A percentile compares a stretch with the other conserved stretches of the same genome.
These are phyloP conservation scores for Glandiceps talaboti DNA, from an alignment of 53 echinoderm and acorn worm species.

Conservation along the genomic window DNA sequence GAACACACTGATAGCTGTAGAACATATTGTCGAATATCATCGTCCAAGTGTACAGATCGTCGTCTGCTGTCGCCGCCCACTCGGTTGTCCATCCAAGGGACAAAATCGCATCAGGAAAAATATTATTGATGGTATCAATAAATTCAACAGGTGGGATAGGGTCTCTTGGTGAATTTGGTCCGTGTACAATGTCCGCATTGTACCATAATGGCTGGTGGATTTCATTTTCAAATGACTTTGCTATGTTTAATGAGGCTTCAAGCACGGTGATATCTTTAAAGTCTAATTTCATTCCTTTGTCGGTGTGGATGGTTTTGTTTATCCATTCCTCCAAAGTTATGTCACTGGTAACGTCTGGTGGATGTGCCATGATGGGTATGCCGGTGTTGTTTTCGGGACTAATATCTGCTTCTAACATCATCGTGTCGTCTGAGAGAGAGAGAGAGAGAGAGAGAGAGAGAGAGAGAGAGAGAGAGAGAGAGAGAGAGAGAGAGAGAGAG, in stretches of 20 bases:
- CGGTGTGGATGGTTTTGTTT: constrained; percentile 17
- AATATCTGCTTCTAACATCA: constrained; percentile 71
- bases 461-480: no score
- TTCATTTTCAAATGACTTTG: constrained; percentile 21
- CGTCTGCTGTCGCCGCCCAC: constrained; percentile 1
- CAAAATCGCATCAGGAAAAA: constrained; percentile 41
- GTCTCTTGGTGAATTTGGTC: constrained; percentile 61
- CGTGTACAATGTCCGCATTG: constrained; percentile 58
- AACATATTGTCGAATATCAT: constrained; percentile 67
- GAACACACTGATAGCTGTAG: constrained; percentile 38
- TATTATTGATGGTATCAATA: constrained; percentile 30
- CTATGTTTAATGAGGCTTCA: constrained; percentile 36
- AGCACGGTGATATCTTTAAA: constrained; percentile 58
- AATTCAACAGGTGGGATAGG: constrained; percentile 41
- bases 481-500: no score
- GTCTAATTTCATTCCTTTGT: constrained; percentile 64
- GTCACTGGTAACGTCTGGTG: constrained; percentile 48
- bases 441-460: no score
- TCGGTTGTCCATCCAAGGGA: constrained; percentile 54
- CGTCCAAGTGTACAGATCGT: constrained; percentile 63
- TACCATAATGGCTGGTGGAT: constrained; percentile 48
- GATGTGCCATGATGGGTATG: constrained; percentile 57
- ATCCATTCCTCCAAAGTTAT: constrained; percentile 40
- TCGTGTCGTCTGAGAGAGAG: constrained; percentile 35
- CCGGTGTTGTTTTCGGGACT: constrained; percentile 46